Evolutionary conservation across 1,140 invertebrate genomes (phyloP).

Genomic region (Heliconius nattereri): DNA sequence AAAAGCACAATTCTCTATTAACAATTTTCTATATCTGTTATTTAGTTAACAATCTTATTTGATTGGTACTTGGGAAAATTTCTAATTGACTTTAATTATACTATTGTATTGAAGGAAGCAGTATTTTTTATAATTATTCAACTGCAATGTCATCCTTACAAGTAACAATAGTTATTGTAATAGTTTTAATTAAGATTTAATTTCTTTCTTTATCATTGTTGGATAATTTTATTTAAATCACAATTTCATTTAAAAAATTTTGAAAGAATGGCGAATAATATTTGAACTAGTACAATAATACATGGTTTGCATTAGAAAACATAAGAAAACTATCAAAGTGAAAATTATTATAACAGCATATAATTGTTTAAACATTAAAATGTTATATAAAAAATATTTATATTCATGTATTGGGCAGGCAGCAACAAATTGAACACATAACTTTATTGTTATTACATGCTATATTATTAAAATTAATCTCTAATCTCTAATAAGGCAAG

Average conservation of each 20-base stretch:
- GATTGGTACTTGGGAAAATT: neutral
- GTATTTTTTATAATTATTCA: neutral
- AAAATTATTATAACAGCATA: too few species aligned
- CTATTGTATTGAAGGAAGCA: neutral
- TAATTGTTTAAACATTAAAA: neutral
- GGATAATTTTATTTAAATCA: too few species aligned
- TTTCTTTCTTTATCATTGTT: neutral
- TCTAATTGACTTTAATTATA: neutral
- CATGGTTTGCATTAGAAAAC: too few species aligned
- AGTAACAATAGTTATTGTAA: too few species aligned
- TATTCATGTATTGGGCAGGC: neutral
- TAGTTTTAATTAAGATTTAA: neutral
- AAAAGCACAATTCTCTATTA: neutral
- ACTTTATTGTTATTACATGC: neutral
- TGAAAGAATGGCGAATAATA: too few species aligned
- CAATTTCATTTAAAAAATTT: too few species aligned
- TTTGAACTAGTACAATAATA: too few species aligned
- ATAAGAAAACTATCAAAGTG: too few species aligned
- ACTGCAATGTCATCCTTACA: neutral
- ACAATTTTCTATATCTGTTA: too few species aligned
- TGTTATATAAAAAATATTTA: neutral
- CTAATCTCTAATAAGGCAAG: neutral
- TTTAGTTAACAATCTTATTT: too few species aligned
- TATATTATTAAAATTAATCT: neutral
- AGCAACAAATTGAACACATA: conserved; percentile 11